Evolutionary conservation across 2,888 invertebrate genomes (phyloP), one percentile per base, ranked within the genome.

Genomic region (Crossocerus cetratus): DNA sequence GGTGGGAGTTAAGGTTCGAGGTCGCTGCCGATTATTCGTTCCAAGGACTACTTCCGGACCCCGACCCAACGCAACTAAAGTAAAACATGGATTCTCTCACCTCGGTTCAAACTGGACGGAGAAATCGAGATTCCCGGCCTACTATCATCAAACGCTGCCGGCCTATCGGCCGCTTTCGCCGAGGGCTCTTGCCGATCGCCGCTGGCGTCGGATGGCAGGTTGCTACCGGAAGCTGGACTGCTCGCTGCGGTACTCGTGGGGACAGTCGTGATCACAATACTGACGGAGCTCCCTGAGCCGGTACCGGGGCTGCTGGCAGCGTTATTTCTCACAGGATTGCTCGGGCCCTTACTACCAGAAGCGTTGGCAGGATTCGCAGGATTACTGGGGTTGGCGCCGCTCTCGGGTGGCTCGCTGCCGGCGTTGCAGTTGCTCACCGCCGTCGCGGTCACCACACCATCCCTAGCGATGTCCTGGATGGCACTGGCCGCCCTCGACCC

Each of bases 401-500:
- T 81, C 55, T 53, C 58, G 44, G 78, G 90, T 90, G 65, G 84
- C 66, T 64, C 78, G 73, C 74, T 84, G 67, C 74, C 77, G 49
- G 81, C 85, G 66, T 80, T 85, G 67, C 88, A 89, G 76, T 88
- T 91, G 81, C 89, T 90, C 23, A 92, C 92, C 18, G 93, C 92
- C 3, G 93, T 90, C 14, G 94, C 93, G 78, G 93, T 92, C 44
- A 93, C 92, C 56, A 93, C 93, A 56, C 93, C 94, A 83, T 94
- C 94, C 55, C 94, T 91, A 43, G 93, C 92, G 67, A 93, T 95
- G 88, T 96, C 96, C 88, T 96, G 96, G 87, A 96, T 92, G 21
- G 95, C 96, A 49, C 95, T 95, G 59, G 96, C 96, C 0, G 96
- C 96, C 61, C 96, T 93, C 21, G 96, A 96, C 2, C 96, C 95